Conservation (phyloP, 2,797 vertebrate genomes). For the Cryptoblepharus egeriae region DNA sequence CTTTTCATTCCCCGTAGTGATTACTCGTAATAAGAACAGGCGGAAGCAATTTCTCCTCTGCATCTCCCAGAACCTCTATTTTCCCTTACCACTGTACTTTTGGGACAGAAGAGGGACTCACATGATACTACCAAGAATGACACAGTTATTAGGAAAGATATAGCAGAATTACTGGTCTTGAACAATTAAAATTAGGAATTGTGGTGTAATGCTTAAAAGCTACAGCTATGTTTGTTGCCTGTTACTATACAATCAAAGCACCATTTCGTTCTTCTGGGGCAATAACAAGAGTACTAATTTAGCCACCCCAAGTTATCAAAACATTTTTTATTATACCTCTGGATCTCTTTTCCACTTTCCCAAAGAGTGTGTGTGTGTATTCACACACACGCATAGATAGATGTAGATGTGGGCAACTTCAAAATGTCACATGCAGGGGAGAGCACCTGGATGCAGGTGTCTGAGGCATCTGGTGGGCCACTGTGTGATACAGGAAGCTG, state of each 20-base stretch:
- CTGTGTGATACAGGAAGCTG: too few species aligned
- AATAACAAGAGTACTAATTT: conserved; percentile 10
- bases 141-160: conserved; percentile 37
- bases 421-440: too few species aligned
- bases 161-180: conserved; percentile 17
- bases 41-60: conserved; percentile 29
- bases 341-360: conserved; percentile 34
- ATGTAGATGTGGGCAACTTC: too few species aligned
- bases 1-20: conserved; percentile 53
- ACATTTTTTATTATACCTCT: not conserved
- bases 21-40: not conserved
- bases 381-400: too few species aligned
- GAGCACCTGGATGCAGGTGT: too few species aligned
- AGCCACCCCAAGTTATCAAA: conserved; percentile 33
- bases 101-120: conserved; percentile 56
- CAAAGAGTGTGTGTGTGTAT: too few species aligned
- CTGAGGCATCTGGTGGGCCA: too few species aligned
- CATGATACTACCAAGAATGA: conserved; percentile 68
- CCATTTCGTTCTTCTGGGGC: conserved; percentile 34
- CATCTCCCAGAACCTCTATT: conserved; percentile 57
- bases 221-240: not conserved
- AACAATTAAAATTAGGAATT: conserved; percentile 6
- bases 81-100: conserved; percentile 8
- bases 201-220: conserved; percentile 12
- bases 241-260: conserved; percentile 6